Base-by-base conservation (phyloP, 2,888 invertebrate genomes). In the Heteromyza rotundicornis region DNA sequence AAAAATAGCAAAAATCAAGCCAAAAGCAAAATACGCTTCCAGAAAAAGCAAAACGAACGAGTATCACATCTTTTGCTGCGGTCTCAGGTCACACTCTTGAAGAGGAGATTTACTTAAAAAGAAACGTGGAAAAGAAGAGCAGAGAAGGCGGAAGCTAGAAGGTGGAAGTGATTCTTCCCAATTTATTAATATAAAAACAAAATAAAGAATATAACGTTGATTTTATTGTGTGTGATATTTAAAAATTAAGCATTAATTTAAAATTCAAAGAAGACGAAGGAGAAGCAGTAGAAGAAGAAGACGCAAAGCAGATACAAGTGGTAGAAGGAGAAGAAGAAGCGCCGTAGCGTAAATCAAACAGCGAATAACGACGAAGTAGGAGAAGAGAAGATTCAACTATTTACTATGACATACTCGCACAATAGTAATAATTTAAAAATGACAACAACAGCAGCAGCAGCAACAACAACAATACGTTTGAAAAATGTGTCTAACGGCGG, bases 151-250 rank as follows among this genome's bases (percentile, higher is more conserved):
- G 52, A 53, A 51, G 52, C 12, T 27, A 27, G 10, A 40, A 61
- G 57, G 57, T 67, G 63, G 65, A 64, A 58, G 19, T 24, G 63
- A 62, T 12, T 50, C 23, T n/a, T 10, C 23, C 23, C 8, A 50
- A 23, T 50, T 22, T 19, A 22, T 50, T 50, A 24, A 23, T 14
- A n/a, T n/a, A n/a, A n/a, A n/a, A n/a, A n/a, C n/a, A n/a, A n/a
- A n/a, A n/a, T n/a, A n/a, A n/a, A n/a, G n/a, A n/a, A n/a, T n/a
- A 27, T 52, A 72, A 66, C 70, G 77, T 81, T 81, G 80, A 81
- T 80, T 81, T 79, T 80, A 79, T 80, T 81, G 81, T 80, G 80
- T 81, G 81, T 81, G 81, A 81, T 81, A 81, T 81, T 80, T 79
- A 81, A 80, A 70, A 66, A 73, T 73, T 79, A 80, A 79, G 78